These are phyloP conservation scores for Stercorarius parasiticus DNA, from an alignment of 2,113 vertebrate genomes.

Conservation along the genomic window DNA sequence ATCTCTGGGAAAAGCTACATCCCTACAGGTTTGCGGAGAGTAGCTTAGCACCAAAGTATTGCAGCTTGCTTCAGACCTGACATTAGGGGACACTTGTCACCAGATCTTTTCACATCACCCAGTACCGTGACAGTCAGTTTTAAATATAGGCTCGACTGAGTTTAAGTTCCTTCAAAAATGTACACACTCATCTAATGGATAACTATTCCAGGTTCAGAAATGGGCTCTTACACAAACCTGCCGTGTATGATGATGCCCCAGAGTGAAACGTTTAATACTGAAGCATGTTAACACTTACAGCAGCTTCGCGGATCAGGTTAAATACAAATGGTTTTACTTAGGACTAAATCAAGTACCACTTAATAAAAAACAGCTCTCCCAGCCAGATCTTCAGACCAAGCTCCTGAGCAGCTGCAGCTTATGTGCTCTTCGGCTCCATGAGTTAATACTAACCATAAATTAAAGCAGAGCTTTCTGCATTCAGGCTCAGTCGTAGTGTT, in stretches of 20 bases:
- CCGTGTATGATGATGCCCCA: not conserved
- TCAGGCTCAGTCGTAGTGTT: not conserved
- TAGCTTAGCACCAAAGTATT: rapidly evolving
- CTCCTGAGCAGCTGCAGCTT: not conserved
- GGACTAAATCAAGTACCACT: not conserved
- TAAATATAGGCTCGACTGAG: not conserved
- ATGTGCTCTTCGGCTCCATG: not conserved
- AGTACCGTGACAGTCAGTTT: not conserved
- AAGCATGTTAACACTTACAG: not conserved
- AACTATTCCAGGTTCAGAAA: not conserved
- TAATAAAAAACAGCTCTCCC: not conserved
- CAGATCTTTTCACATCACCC: not conserved
- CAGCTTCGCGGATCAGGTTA: not conserved
- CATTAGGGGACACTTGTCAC: not conserved
- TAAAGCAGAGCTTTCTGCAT: not conserved
- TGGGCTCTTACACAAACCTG: rapidly evolving
- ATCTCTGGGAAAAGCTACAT: not conserved
- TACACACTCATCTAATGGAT: not conserved
- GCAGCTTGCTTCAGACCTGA: not conserved
- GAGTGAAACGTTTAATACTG: not conserved
- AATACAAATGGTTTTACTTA: not conserved
- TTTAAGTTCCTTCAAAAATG: not conserved
- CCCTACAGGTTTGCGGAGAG: not conserved
- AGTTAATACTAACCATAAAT: not conserved
- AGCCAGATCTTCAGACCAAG: not conserved